Evolutionary conservation across 2,888 invertebrate genomes (phyloP), one percentile per base, ranked within the genome.

Genomic region (Eupithecia vulgata): DNA sequence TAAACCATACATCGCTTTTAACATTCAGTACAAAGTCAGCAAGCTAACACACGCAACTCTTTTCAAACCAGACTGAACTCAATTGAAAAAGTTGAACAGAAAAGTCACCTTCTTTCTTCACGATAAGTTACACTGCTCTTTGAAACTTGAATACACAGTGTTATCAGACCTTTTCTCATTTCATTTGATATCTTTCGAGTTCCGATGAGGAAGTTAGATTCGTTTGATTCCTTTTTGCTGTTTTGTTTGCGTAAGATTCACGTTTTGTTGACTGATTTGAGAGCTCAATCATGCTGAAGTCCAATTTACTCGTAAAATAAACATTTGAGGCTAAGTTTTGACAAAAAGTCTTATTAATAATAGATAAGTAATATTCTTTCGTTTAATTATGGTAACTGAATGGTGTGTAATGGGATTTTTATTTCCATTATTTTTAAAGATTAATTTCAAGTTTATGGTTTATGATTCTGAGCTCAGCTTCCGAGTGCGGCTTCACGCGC

Each of bases 91-190:
- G 62, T 69, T 69, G 7, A 61, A 25, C 25, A 42, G 25, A 30
- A 59, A 42, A 62, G 10, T 30, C n/a, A 35, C 62, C 25, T 37
- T 48, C 35, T 25, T 70, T 64, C 64, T 64, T 37, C 30, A 3
- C 37, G 42, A 37, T 52, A 52, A 37, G 65, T 70, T 37, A 52
- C 52, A 52, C 40, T 25, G 40, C 42, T 62, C 52, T 52, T 65
- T 70, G 70, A 65, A 70, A 70, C 40, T 70, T 35, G 64, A 48
- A 64, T 62, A 70, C 35, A 70, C 42, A 40, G 65, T 65, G 40
- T 65, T 65, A 42, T 65, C 45, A 42, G 40, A 59, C 25, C 59
- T 25, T 68, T 40, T 68, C 37, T 59, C 40, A 68, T 68, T 68
- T 40, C 65, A 65, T 65, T 67, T 67, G 52, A 67, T 52, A 67